These are phyloP conservation scores for Aleiodes alternator DNA, from an alignment of 2,888 invertebrate species.

Conservation along the genomic window DNA sequence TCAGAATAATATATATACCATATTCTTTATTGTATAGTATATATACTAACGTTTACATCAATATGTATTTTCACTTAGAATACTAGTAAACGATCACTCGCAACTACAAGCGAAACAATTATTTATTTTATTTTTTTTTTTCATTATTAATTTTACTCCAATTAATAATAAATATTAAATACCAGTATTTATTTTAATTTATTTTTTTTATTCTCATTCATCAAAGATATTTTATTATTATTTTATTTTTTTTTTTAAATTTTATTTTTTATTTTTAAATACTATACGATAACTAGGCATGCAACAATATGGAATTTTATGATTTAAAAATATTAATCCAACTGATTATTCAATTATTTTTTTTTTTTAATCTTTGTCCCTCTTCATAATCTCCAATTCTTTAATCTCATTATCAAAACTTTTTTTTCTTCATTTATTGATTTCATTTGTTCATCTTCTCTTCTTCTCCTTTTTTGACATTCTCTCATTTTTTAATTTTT, in stretches of 20 bases:
- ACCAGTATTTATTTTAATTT: conserved; percentile 44
- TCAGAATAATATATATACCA: conserved; percentile 45
- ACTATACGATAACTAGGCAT: conserved; percentile 72
- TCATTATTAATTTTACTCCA: conserved; percentile 37
- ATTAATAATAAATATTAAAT: conserved; percentile 41
- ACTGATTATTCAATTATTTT: conserved; percentile 48
- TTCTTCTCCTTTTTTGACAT: conserved; percentile 39
- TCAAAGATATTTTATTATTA: conserved; percentile 33
- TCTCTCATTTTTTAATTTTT: conserved; percentile 48
- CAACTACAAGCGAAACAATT: conserved; percentile 63
- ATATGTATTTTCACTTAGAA: conserved; percentile 39
- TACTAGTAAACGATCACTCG: conserved; percentile 67
- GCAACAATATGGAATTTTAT: conserved; percentile 72
- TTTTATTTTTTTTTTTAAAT: conserved; percentile 28
- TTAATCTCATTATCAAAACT: conserved; percentile 45
- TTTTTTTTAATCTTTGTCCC: conserved; percentile 50
- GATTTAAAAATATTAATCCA: conserved; percentile 69
- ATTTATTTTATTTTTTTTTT: too few species aligned
- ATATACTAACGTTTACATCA: conserved; percentile 40
- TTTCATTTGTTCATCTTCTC: conserved; percentile 51
- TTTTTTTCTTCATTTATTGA: conserved; percentile 17
- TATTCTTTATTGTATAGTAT: conserved; percentile 37
- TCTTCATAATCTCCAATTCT: conserved; percentile 22
- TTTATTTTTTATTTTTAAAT: conserved; percentile 36
- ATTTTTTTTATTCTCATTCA: conserved; percentile 38